Evolutionary conservation across 2,113 vertebrate species (phyloP).

Genomic region (Melierax canorus): DNA sequence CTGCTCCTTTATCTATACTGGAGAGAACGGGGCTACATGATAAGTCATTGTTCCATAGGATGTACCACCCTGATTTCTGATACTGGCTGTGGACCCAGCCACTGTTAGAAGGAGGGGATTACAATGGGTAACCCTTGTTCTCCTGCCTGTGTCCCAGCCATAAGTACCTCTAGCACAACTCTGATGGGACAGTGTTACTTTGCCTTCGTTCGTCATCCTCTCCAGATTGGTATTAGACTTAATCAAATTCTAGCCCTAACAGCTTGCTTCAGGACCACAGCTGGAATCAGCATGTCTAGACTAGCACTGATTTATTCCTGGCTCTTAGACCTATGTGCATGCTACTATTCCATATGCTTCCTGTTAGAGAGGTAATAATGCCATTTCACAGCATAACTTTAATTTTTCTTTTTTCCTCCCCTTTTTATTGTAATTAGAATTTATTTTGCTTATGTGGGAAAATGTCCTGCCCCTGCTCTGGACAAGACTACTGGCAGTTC

Average conservation of each 20-base stretch:
- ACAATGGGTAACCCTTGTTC: not conserved
- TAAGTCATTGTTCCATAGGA: not conserved
- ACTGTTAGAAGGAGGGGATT: not conserved
- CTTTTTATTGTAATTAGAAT: conserved; percentile 13
- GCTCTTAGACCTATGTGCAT: not conserved
- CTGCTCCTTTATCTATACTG: not conserved
- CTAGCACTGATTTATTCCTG: conserved; percentile 50
- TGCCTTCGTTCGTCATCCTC: not conserved
- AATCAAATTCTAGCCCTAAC: not conserved
- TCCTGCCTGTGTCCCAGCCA: not conserved
- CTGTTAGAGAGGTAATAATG: conserved; percentile 34
- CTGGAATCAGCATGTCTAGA: conserved; percentile 50
- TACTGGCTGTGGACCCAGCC: not conserved
- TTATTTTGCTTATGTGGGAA: not conserved
- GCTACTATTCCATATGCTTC: conserved; percentile 51
- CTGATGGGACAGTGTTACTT: not conserved
- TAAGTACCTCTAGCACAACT: not conserved
- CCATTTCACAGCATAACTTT: not conserved
- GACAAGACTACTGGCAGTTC: not conserved
- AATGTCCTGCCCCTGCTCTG: not conserved
- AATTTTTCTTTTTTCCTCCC: not conserved
- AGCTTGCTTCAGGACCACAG: conserved; percentile 40
- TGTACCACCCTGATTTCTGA: not conserved
- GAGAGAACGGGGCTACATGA: not conserved
- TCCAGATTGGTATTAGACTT: not conserved